Percentiles rank a stretch among this genome's conserved stretches.
Conservation (phyloP, 2,888 invertebrate species). For the Leucophenga maculata region DNA sequence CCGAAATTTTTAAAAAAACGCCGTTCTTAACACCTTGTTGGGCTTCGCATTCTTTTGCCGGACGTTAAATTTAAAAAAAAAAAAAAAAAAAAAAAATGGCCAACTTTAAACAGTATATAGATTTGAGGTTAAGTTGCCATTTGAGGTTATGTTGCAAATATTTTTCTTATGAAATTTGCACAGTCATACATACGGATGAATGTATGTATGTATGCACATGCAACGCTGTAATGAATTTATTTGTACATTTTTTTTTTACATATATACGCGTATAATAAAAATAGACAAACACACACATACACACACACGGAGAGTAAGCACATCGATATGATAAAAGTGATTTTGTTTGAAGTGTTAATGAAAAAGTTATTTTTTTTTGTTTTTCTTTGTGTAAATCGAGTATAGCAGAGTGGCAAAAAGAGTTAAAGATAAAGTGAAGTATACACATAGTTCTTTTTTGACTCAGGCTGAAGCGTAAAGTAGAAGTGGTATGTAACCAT, state of each 20-base stretch:
- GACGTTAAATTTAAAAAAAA: too few relatives aligned
- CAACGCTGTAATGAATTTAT: not conserved
- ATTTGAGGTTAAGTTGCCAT: too few relatives aligned
- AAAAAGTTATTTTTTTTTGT: too few relatives aligned
- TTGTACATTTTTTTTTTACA: slow-evolving; percentile 21
- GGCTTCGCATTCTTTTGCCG: too few relatives aligned
- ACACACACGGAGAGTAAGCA: not conserved
- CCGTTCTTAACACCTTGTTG: too few relatives aligned
- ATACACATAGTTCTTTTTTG: not conserved
- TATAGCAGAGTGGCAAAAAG: too few relatives aligned
- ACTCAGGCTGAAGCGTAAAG: slow-evolving; percentile 3
- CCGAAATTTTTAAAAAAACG: too few relatives aligned
- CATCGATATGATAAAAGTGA: not conserved
- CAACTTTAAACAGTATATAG: too few relatives aligned
- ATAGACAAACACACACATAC: slow-evolving; percentile 26
- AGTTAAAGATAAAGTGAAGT: not conserved
- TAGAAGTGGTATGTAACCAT: not conserved
- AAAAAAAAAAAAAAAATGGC: too few relatives aligned
- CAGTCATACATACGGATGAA: too few relatives aligned
- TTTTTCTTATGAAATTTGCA: slow-evolving; percentile 22
- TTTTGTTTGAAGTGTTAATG: not conserved
- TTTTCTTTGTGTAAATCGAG: too few relatives aligned
- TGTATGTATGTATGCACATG: too few relatives aligned
- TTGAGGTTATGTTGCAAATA: slow-evolving; percentile 35
- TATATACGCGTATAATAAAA: slow-evolving; percentile 4